Percentiles rank a stretch among this genome's conserved stretches.
These are phyloP conservation scores for Acromyrmex heyeri DNA, from an alignment of 1,140 invertebrate genomes.

Conservation along the genomic window DNA sequence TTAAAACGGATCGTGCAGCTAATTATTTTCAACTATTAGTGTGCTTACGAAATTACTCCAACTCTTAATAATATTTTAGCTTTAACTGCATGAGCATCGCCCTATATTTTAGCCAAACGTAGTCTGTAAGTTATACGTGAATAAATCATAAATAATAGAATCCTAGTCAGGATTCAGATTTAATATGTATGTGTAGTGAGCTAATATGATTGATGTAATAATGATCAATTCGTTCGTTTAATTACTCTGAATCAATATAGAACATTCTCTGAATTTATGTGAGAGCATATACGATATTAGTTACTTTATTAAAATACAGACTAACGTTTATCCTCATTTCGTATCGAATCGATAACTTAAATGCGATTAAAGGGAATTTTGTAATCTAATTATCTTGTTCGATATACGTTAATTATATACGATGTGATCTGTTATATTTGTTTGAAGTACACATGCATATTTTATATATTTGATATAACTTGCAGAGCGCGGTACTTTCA, in stretches of 20 bases:
- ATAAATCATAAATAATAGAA: conserved; percentile 3
- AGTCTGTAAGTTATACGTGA: background rate
- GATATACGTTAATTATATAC: background rate
- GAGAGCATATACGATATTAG: background rate
- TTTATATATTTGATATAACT: background rate
- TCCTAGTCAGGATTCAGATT: background rate
- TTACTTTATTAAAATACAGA: background rate
- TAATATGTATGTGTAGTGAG: background rate
- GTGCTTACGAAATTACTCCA: background rate
- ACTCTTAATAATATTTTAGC: background rate
- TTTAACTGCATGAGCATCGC: background rate
- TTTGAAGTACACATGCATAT: background rate
- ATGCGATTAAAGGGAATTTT: background rate
- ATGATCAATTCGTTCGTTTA: conserved; percentile 21
- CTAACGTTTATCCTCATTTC: background rate
- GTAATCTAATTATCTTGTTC: background rate
- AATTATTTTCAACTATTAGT: conserved; percentile 14
- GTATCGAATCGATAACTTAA: conserved; percentile 4
- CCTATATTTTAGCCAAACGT: background rate
- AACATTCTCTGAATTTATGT: conserved; percentile 5
- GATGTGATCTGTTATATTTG: background rate
- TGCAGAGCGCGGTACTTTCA: background rate
- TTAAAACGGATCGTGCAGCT: conserved; percentile 22
- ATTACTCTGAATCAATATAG: background rate
- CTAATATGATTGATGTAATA: background rate